Evolutionary conservation across 2,797 vertebrate genomes (phyloP).

Genomic region (Prunella strophiata): DNA sequence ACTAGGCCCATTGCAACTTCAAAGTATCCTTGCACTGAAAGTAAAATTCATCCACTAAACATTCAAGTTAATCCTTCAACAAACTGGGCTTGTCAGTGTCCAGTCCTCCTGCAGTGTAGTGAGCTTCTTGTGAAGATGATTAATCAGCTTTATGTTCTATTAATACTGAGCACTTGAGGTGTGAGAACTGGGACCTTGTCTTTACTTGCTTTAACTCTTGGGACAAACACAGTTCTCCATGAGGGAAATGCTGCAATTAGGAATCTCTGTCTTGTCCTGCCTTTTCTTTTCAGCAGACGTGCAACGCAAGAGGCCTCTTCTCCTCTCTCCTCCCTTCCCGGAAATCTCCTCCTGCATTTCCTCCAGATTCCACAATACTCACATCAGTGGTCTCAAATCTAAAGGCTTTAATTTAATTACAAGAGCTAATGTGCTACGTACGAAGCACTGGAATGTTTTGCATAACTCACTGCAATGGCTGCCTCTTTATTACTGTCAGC

Average conservation of each 20-base stretch:
- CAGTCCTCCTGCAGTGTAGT: not conserved
- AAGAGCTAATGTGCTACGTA: conserved; percentile 2
- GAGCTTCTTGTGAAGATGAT: not conserved
- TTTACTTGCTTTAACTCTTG: not conserved
- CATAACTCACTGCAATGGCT: not conserved
- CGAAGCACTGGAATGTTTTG: not conserved
- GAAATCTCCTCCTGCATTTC: not conserved
- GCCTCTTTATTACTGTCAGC: conserved; percentile 13
- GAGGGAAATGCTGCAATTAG: not conserved
- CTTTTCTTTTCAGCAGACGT: not conserved
- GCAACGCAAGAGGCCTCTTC: not conserved
- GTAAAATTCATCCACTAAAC: not conserved
- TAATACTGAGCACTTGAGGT: not conserved
- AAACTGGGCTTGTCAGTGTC: not conserved
- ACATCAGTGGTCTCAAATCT: not conserved
- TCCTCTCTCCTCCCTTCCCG: not conserved
- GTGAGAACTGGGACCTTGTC: not conserved
- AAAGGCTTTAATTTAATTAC: conserved; percentile 36
- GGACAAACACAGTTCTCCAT: not conserved
- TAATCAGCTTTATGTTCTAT: not conserved
- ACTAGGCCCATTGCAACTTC: not conserved
- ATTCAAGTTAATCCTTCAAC: not conserved
- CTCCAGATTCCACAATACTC: not conserved
- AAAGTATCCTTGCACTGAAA: not conserved
- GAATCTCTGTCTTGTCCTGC: not conserved